A percentile compares a stretch with the other conserved stretches of the same genome.
Conservation (phyloP, 2,888 invertebrate species). For the Lycia hirtaria region DNA sequence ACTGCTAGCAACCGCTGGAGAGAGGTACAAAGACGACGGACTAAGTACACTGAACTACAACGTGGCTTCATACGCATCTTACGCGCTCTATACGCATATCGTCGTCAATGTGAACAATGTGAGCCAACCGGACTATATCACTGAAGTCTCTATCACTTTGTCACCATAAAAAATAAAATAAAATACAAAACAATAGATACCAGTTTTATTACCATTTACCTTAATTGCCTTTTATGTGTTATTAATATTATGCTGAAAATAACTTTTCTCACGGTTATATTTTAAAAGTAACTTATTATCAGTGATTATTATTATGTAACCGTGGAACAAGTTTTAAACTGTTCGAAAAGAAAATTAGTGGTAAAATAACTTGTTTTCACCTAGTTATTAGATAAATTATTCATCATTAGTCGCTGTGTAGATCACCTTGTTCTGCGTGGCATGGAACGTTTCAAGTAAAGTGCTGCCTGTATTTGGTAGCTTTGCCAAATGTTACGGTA, state of each 20-base stretch:
- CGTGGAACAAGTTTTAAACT: too few species aligned
- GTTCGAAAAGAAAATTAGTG: too few species aligned
- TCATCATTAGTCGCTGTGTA: too few species aligned
- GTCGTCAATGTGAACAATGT: slow-evolving; percentile 87
- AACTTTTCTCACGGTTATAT: too few species aligned
- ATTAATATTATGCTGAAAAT: too few species aligned
- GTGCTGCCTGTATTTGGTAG: slow-evolving; percentile 8
- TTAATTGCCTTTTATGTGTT: too few species aligned
- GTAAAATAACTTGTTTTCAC: too few species aligned
- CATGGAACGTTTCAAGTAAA: slow-evolving; percentile 23
- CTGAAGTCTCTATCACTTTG: slow-evolving; percentile 16
- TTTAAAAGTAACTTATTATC: too few species aligned
- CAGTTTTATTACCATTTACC: too few species aligned
- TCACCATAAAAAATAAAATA: not conserved
- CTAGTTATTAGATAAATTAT: too few species aligned
- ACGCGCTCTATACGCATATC: slow-evolving; percentile 91
- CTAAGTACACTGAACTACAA: slow-evolving; percentile 91
- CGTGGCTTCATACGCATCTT: slow-evolving; percentile 86
- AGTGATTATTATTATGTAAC: too few species aligned
- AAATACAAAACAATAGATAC: too few species aligned
- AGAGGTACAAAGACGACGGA: slow-evolving; percentile 91
- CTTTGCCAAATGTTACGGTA: not conserved
- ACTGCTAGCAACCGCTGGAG: slow-evolving; percentile 89
- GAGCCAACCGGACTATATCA: slow-evolving; percentile 41
- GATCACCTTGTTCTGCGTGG: slow-evolving; percentile 12